Percentiles rank a stretch among this genome's conserved stretches.
phyloP scores from a whole-genome alignment of 1,140 invertebrate species.

The Drosophila malerkotliana region DNA sequence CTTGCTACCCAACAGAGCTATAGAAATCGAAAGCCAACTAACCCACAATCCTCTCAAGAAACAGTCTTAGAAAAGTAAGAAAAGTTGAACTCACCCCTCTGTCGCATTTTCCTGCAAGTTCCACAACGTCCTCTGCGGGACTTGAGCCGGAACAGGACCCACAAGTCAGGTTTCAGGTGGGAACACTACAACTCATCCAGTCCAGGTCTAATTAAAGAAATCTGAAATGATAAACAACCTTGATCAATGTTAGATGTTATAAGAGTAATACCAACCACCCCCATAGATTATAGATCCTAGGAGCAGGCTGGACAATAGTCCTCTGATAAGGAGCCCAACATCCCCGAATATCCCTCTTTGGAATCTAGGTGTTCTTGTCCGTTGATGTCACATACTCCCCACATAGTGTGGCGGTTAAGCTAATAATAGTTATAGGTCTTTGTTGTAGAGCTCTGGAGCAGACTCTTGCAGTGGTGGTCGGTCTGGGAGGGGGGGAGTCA shows the following conservation, averaged over 20 bases:
- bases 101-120: not conserved
- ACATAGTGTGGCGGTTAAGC: slow-evolving; percentile 4
- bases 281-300: not conserved
- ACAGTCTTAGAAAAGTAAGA: not conserved
- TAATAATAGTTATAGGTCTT: not conserved
- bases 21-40: not conserved
- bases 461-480: not conserved
- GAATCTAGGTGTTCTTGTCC: not conserved
- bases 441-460: not conserved
- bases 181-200: not conserved
- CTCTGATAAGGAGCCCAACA: too few species aligned
- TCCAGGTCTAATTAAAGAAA: not conserved
- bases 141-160: not conserved
- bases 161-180: slow-evolving; percentile 1
- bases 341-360: not conserved
- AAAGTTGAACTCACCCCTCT: not conserved
- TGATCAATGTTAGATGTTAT: not conserved
- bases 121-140: not conserved
- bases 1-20: not conserved
- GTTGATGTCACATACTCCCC: not conserved
- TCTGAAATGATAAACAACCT: not conserved
- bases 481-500: not conserved
- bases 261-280: too few species aligned
- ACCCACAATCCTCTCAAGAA: not conserved
- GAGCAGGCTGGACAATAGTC: too few species aligned